phyloP scores from a whole-genome alignment of 2,797 vertebrate genomes.

The Poeciliopsis presidionis region DNA sequence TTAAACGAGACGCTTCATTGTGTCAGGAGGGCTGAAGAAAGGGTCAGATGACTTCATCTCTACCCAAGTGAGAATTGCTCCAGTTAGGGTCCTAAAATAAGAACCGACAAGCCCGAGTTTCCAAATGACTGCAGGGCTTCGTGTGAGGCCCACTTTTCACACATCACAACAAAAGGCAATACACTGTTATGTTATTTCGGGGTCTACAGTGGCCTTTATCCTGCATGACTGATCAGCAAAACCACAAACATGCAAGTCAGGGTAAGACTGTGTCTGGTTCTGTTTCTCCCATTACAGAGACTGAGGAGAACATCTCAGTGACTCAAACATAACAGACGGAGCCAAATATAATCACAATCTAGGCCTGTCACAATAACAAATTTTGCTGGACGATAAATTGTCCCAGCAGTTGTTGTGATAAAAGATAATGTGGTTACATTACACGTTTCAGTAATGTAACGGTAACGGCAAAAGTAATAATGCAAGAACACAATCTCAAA shows the following conservation, averaged over 20 bases:
- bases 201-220: conserved; percentile 30
- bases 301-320: background rate
- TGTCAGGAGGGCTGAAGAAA: conserved; percentile 61
- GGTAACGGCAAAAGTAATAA: background rate
- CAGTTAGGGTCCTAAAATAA: conserved; percentile 73
- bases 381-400: too few species aligned
- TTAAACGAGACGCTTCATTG: conserved; percentile 37
- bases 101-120: conserved; percentile 73
- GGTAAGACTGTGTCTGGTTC: conserved; percentile 18
- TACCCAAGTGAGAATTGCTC: conserved; percentile 76
- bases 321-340: background rate
- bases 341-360: background rate
- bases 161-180: conserved; percentile 43
- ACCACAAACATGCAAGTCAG: conserved; percentile 19
- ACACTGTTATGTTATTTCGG: conserved; percentile 29
- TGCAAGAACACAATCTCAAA: background rate
- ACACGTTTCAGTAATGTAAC: too few species aligned
- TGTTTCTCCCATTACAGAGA: background rate
- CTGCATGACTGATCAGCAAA: conserved; percentile 48
- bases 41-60: conserved; percentile 71
- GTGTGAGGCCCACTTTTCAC: conserved; percentile 63
- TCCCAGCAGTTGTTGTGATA: too few species aligned
- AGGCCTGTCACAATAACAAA: too few species aligned
- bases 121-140: conserved; percentile 72
- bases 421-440: too few species aligned